phyloP scores from a whole-genome alignment of 2,888 invertebrate species.

The Amblyteles armatorius region DNA sequence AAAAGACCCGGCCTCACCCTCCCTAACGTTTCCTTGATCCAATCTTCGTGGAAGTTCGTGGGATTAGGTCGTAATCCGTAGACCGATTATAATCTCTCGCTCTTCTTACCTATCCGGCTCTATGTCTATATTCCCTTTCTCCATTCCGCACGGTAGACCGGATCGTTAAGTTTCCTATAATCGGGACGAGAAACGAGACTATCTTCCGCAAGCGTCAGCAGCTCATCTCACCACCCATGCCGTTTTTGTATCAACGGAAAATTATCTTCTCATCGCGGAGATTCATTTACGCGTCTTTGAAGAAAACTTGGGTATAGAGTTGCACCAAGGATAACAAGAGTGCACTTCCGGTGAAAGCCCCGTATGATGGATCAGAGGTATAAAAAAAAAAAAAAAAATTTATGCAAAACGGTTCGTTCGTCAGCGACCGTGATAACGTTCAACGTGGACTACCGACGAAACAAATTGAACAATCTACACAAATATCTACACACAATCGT shows the following conservation, averaged over 20 bases:
- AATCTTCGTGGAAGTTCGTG: conserved; percentile 68
- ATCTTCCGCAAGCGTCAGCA: conserved; percentile 73
- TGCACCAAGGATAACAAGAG: neutral
- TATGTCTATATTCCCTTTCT: conserved; percentile 50
- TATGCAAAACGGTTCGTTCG: too few species aligned
- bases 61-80: conserved; percentile 70
- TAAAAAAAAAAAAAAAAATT: too few species aligned
- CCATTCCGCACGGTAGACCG: conserved; percentile 55
- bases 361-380: neutral
- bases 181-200: conserved; percentile 34
- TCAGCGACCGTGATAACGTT: too few species aligned
- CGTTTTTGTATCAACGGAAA: conserved; percentile 71
- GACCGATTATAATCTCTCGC: conserved; percentile 68
- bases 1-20: conserved; percentile 61
- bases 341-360: conserved; percentile 43
- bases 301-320: neutral
- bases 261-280: conserved; percentile 50
- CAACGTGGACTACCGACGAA: too few species aligned
- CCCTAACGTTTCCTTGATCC: conserved; percentile 71
- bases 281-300: conserved; percentile 62
- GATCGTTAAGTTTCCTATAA: conserved; percentile 60
- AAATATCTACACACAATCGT: too few species aligned
- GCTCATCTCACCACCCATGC: conserved; percentile 63
- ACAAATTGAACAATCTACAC: too few species aligned
- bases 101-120: conserved; percentile 39